These are phyloP conservation scores for Bombus superbus DNA, from an alignment of 1,140 invertebrate genomes.

Conservation along the genomic window DNA sequence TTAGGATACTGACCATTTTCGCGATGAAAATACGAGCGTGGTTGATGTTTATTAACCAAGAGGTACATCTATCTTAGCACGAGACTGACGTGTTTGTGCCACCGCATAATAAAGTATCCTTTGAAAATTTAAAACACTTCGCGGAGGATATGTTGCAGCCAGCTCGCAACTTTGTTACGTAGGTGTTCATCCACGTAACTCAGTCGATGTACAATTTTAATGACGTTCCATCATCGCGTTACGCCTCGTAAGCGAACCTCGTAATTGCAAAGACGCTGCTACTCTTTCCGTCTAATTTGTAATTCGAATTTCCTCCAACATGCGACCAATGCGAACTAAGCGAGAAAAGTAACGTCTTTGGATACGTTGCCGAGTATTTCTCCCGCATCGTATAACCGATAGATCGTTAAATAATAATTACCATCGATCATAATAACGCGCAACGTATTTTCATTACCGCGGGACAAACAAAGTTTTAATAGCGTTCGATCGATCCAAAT, in stretches of 20 bases:
- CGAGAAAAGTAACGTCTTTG: no score
- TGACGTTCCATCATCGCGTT: not conserved
- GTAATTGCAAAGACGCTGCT: not conserved
- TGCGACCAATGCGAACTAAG: not conserved
- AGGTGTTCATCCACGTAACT: not conserved
- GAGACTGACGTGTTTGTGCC: not conserved
- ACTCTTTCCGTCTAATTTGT: not conserved
- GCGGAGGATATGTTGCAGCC: not conserved
- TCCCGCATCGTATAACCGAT: not conserved
- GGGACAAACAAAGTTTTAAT: not conserved
- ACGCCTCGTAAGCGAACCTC: not conserved
- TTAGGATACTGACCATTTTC: not conserved
- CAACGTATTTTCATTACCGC: not conserved
- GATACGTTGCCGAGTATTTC: not conserved
- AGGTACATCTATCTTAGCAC: not conserved
- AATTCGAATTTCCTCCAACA: not conserved
- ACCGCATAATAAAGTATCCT: not conserved
- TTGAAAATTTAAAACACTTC: slow-evolving; percentile 11
- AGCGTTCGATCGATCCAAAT: not conserved
- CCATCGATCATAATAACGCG: no score
- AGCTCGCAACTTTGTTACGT: not conserved
- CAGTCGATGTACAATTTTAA: slow-evolving; percentile 4
- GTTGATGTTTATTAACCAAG: not conserved
- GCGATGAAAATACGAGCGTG: not conserved
- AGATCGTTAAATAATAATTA: not conserved